A percentile compares a stretch with the other conserved stretches of the same genome.
phyloP scores from a whole-genome alignment of 2,888 invertebrate genomes.

The Rhorus exstirpatorius region DNA sequence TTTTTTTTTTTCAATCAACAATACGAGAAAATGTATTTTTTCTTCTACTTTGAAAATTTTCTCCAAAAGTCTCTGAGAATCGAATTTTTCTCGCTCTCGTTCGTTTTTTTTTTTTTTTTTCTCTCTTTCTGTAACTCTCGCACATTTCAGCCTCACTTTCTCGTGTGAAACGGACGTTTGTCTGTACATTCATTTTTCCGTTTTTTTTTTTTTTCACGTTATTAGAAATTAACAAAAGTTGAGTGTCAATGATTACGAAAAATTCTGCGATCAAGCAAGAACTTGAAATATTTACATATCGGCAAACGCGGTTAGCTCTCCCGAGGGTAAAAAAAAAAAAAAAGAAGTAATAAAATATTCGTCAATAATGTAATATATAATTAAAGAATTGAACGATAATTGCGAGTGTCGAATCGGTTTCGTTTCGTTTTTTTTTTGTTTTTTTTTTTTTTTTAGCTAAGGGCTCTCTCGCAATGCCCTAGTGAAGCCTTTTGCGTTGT shows the following conservation, averaged over 20 bases:
- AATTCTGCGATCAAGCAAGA: conserved; percentile 55
- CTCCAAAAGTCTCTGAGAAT: too few relatives aligned
- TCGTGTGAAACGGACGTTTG: conserved; percentile 1
- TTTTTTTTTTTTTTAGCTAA: conserved; percentile 18
- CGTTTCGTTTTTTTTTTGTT: background rate
- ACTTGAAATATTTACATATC: conserved; percentile 64
- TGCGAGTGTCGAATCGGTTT: conserved; percentile 43
- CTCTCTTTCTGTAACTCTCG: background rate
- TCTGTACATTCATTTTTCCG: too few relatives aligned
- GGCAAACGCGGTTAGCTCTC: conserved; percentile 31
- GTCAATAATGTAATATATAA: conserved; percentile 36
- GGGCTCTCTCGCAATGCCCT: conserved; percentile 6
- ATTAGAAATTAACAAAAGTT: background rate
- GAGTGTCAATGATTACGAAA: background rate
- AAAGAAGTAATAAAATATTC: conserved; percentile 23
- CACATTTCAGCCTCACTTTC: too few relatives aligned
- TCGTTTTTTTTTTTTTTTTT: background rate
- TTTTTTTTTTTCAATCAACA: background rate
- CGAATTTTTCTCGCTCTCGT: background rate
- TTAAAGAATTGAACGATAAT: conserved; percentile 45
- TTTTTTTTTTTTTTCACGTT: background rate
- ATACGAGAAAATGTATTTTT: background rate
- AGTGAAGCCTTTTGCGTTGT: conserved; percentile 11
- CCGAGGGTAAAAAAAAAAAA: conserved; percentile 8
- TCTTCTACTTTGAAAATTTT: too few relatives aligned